A percentile compares a stretch with the other conserved stretches of the same genome.
phyloP scores from a whole-genome alignment of 2,113 vertebrate species.

The Neodon shergylaensis region DNA sequence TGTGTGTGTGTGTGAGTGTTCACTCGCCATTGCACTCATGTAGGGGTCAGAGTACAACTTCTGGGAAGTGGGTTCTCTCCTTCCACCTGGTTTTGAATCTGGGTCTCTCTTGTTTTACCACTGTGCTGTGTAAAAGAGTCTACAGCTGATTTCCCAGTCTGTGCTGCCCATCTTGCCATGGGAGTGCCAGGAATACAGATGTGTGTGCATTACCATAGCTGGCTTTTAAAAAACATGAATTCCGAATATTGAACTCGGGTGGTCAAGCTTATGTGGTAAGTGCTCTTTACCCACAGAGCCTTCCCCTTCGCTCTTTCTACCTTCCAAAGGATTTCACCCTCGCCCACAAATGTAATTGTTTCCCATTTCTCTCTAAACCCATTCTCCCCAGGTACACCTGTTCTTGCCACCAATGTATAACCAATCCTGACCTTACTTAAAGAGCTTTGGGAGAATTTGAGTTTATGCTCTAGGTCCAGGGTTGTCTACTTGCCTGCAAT shows the following conservation, averaged over 20 bases:
- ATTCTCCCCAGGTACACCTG: neutral
- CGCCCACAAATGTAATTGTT: neutral
- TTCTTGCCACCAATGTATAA: neutral
- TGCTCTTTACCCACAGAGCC: neutral
- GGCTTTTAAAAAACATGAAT: neutral
- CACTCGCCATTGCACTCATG: neutral
- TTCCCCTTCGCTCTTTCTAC: neutral
- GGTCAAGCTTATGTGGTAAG: neutral
- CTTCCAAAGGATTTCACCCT: neutral
- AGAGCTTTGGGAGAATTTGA: neutral
- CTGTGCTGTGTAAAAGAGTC: neutral
- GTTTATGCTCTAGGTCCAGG: neutral
- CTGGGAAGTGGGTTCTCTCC: too few relatives aligned
- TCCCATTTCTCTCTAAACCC: neutral
- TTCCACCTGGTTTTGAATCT: neutral
- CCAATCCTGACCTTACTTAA: neutral
- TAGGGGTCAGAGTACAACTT: neutral
- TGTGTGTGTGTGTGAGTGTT: too few relatives aligned
- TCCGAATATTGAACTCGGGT: neutral
- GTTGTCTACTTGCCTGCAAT: neutral
- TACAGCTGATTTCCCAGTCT: neutral
- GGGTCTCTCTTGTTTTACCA: neutral
- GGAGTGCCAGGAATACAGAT: neutral
- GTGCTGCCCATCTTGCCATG: too few relatives aligned
- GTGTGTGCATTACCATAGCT: neutral